A percentile compares a stretch with the other conserved stretches of the same genome.
Evolutionary conservation across 2,113 vertebrate genomes (phyloP).

Genomic region (Mormyrus iriodes): DNA sequence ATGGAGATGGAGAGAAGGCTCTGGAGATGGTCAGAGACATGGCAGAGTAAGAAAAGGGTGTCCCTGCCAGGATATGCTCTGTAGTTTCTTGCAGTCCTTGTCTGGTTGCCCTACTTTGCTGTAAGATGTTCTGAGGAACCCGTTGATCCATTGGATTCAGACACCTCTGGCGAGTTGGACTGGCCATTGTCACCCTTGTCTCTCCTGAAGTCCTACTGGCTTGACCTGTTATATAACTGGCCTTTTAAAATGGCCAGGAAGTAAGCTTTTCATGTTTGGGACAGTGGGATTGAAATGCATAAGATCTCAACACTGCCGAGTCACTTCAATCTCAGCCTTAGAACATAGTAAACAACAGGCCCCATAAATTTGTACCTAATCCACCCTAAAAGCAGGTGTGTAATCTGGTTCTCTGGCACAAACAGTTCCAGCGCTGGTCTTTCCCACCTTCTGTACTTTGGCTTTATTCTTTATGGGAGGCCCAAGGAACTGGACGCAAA

Average conservation of each 20-base stretch:
- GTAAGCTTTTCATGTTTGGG: not conserved
- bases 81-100: not conserved
- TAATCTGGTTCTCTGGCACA: not conserved
- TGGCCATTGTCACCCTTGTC: not conserved
- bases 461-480: not conserved
- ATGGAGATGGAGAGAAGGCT: not conserved
- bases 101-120: not conserved
- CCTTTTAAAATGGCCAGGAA: not conserved
- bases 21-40: not conserved
- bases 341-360: not conserved
- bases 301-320: not conserved
- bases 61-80: not conserved
- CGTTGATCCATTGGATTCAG: not conserved
- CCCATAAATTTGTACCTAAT: not conserved
- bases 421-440: not conserved
- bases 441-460: not conserved
- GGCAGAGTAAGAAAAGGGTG: not conserved
- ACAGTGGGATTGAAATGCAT: not conserved
- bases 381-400: slow-evolving; percentile 6
- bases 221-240: not conserved
- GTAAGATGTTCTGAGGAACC: not conserved
- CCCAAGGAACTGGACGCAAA: not conserved
- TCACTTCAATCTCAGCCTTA: not conserved
- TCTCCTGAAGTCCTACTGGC: not conserved
- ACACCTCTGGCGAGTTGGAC: not conserved